phyloP scores from a whole-genome alignment of 2,797 vertebrate species.

The Pterois miles region DNA sequence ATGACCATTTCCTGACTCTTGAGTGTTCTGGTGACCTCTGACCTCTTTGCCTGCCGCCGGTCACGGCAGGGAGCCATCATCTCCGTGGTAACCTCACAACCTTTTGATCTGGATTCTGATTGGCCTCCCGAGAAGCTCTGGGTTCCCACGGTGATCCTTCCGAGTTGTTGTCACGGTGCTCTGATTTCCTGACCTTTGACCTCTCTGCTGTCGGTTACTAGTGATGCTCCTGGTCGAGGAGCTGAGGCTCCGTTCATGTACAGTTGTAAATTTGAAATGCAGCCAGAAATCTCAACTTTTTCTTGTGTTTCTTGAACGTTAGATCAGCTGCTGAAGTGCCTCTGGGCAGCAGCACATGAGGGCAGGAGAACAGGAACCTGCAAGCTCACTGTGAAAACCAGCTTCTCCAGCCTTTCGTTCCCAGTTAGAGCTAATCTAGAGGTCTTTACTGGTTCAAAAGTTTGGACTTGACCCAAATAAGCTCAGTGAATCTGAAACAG shows the following conservation, averaged over 20 bases:
- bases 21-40: slow-evolving; percentile 34
- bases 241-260: slow-evolving; percentile 4
- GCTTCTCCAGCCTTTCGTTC: too few species aligned
- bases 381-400: too few species aligned
- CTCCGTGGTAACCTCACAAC: slow-evolving; percentile 28
- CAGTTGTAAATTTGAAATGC: background rate
- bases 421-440: too few species aligned
- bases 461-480: too few species aligned
- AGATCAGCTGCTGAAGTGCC: too few species aligned
- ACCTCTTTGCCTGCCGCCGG: slow-evolving; percentile 14
- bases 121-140: slow-evolving; percentile 11
- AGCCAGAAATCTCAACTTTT: background rate
- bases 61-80: slow-evolving; percentile 25
- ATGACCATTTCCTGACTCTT: slow-evolving; percentile 30
- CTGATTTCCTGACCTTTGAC: slow-evolving; percentile 19
- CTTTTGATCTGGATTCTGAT: slow-evolving; percentile 39
- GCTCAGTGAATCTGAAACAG: too few species aligned
- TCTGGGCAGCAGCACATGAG: too few species aligned
- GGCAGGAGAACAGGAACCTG: too few species aligned
- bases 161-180: background rate
- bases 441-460: too few species aligned
- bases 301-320: background rate
- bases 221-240: background rate
- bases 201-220: background rate
- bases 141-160: slow-evolving; percentile 45